Base-by-base conservation (phyloP, 2,797 vertebrate species). In the Cuniculus paca region DNA sequence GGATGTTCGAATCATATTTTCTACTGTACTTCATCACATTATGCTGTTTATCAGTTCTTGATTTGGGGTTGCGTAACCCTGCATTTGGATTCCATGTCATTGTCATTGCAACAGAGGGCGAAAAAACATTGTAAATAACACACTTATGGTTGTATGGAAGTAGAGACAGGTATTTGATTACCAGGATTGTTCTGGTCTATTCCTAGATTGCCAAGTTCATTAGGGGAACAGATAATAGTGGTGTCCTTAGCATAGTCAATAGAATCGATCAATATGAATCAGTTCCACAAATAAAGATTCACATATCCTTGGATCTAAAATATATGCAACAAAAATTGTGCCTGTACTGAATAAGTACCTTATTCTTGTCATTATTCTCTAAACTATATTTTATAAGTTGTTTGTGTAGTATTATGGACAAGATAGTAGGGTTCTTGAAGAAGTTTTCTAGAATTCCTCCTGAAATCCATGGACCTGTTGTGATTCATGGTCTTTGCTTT, bases 401-500 rank as follows among this genome's bases (percentile, higher is more conserved):
- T 50, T 28, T 45, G 16, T 13, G 58, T 80, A 39, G 28, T n/a
- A 74, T 17, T 60, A 10, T 1, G 6, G 10, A 26, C 0, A 60
- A 13, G 14, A 24, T 28, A 12, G 1, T 6, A 26, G 36, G 22
- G 45, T 8, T 65, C 65, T 72, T 68, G 34, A 31, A 8, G 11
- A 17, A 10, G 52, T 79, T 52, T 28, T 61, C 52, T 80, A 50
- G 63, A 91, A 90, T 68, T 80, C 34, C n/a, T 50, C 63, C 50
- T 80, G 86, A 50, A 50, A 34, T n/a, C 22, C 48, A 19, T 2
- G 1, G 17, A 50, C 68, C 14, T 5, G 54, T 20, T 85, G 50
- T 95, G 42, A 90, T 36, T 48, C 63, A 31, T 31, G n/a, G 50
- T 92, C 86, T 95, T 93, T 10, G 68, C 93, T 74, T 52, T 58